Conservation (phyloP, 2,888 invertebrate species). For the Epirrhoe tristata region DNA sequence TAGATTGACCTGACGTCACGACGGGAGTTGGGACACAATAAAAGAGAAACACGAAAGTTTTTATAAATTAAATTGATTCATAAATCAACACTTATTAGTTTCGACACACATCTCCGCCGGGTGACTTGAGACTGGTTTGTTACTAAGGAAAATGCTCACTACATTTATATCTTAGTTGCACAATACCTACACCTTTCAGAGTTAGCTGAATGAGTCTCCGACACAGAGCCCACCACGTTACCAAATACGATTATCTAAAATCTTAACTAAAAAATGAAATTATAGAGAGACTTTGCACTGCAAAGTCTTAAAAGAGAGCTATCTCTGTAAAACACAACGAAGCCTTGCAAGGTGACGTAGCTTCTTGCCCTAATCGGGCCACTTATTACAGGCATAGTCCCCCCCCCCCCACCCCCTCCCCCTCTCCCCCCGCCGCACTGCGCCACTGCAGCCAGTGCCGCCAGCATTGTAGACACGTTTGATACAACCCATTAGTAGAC, state of each 20-base stretch:
- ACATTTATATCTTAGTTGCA: no score
- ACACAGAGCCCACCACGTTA: no score
- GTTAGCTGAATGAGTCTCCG: background rate
- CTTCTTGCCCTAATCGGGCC: background rate
- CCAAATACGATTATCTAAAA: no score
- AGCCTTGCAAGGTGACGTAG: background rate
- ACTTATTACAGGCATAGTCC: no score
- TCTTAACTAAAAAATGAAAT: no score
- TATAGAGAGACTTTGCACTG: no score
- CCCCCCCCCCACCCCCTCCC: no score
- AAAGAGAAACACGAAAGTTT: background rate
- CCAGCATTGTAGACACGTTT: background rate
- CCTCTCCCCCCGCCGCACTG: background rate
- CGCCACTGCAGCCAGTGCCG: background rate
- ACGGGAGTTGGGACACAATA: background rate
- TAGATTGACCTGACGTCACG: background rate
- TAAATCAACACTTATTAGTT: background rate
- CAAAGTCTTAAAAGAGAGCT: background rate
- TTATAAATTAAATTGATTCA: background rate
- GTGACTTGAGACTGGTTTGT: background rate
- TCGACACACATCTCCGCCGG: background rate
- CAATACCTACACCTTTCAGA: no score
- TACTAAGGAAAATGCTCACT: background rate
- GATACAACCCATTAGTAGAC: no score
- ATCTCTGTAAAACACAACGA: background rate